phyloP scores from a whole-genome alignment of 1,140 invertebrate species.

The Lordiphosa stackelbergi region DNA sequence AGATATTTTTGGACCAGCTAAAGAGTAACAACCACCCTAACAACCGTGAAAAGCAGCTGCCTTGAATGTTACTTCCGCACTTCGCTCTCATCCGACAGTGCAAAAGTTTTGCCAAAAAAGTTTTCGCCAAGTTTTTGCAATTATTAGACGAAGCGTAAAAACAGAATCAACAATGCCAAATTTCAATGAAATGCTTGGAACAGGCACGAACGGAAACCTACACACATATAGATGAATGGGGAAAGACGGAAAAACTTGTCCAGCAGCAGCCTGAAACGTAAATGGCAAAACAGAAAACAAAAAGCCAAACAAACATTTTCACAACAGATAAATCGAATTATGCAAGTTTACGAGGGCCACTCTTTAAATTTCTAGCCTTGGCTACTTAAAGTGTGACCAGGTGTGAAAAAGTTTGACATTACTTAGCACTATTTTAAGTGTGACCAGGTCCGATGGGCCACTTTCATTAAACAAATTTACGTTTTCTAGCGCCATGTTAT shows the following conservation, averaged over 20 bases:
- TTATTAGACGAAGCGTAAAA: constrained; percentile 59
- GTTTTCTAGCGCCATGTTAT: no score
- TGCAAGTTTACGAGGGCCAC: constrained; percentile 20
- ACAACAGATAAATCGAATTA: constrained; percentile 50
- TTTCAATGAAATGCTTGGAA: constrained; percentile 29
- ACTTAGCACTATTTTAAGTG: no score
- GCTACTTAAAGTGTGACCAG: no score
- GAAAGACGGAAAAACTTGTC: constrained; percentile 17
- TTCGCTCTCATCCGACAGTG: background rate
- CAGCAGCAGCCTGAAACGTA: constrained; percentile 7
- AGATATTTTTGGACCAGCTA: no score
- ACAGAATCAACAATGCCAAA: constrained; percentile 42
- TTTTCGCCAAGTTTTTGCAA: constrained; percentile 49
- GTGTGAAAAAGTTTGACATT: no score
- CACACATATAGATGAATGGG: constrained; percentile 1
- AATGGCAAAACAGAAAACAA: constrained; percentile 10
- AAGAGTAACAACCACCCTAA: background rate
- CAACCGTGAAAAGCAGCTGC: constrained; percentile 17
- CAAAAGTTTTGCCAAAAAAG: constrained; percentile 16
- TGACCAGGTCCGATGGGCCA: no score
- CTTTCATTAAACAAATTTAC: no score
- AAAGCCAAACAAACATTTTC: constrained; percentile 43
- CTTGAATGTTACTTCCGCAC: constrained; percentile 3
- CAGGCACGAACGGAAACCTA: constrained; percentile 1
- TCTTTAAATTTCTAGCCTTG: no score